Evolutionary conservation across 2,888 invertebrate species (phyloP).

Genomic region (Drosophila merina): DNA sequence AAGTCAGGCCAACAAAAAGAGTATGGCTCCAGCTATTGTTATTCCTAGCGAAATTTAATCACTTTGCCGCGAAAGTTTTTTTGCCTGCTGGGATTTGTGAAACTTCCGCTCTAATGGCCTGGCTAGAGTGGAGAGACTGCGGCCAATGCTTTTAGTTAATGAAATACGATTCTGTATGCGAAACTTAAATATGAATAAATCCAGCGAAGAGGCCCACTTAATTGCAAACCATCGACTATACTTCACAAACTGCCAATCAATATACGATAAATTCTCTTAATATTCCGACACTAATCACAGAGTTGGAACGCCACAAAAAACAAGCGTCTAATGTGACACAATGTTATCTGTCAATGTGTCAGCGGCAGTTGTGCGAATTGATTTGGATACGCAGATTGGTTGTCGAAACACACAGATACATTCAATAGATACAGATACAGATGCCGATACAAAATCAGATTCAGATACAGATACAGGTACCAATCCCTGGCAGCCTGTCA

Average conservation of each 20-base stretch:
- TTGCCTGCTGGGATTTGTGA: slow-evolving; percentile 50
- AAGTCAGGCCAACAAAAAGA: slow-evolving; percentile 5
- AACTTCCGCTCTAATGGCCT: slow-evolving; percentile 56
- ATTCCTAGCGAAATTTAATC: slow-evolving; percentile 65
- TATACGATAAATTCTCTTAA: slow-evolving; percentile 25
- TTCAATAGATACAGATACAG: slow-evolving; percentile 9
- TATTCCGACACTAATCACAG: slow-evolving; percentile 43
- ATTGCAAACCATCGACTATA: slow-evolving; percentile 8
- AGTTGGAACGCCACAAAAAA: slow-evolving; percentile 20
- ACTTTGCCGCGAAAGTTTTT: slow-evolving; percentile 51
- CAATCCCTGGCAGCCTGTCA: slow-evolving; percentile 48
- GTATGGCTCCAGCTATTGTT: slow-evolving; percentile 22
- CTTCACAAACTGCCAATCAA: slow-evolving; percentile 23
- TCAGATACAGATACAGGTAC: slow-evolving; percentile 10
- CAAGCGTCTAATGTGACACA: slow-evolving; percentile 41
- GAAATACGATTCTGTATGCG: slow-evolving; percentile 59
- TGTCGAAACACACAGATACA: slow-evolving; percentile 36
- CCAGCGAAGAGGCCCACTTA: not conserved
- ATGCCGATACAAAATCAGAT: slow-evolving; percentile 1
- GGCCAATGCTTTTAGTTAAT: slow-evolving; percentile 61
- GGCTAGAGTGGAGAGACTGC: slow-evolving; percentile 39
- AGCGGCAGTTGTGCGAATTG: slow-evolving; percentile 59
- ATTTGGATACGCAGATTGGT: slow-evolving; percentile 52
- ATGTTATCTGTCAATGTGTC: slow-evolving; percentile 73
- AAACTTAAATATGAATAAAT: slow-evolving; percentile 36